A percentile compares a stretch with the other conserved stretches of the same genome.
Conservation (phyloP, 1,140 invertebrate genomes). For the Anthonomus grandis region DNA sequence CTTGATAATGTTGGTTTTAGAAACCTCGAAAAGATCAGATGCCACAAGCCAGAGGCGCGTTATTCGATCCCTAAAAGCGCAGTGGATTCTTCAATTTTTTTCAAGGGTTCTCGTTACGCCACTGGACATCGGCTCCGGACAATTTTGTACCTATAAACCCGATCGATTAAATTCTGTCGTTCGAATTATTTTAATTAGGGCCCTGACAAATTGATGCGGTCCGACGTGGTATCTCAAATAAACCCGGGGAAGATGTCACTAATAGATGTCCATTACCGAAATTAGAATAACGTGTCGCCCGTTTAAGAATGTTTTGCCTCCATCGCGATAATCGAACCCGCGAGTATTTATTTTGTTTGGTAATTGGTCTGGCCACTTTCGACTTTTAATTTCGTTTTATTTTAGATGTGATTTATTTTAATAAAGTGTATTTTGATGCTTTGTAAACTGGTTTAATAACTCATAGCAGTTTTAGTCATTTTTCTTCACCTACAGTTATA, state of each 20-base stretch:
- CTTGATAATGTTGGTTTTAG: conserved; percentile 18
- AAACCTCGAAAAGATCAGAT: conserved; percentile 8
- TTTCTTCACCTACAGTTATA: no score
- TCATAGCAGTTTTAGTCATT: no score
- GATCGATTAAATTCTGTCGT: conserved; percentile 31
- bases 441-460: no score
- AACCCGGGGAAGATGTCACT: conserved; percentile 20
- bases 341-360: no score
- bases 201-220: conserved; percentile 36
- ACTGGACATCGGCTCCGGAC: conserved; percentile 6
- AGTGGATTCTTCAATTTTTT: no score
- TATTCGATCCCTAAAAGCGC: no score
- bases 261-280: conserved; percentile 33
- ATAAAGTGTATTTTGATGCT: no score
- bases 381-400: no score
- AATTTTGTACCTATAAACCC: conserved; percentile 27
- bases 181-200: conserved; percentile 41
- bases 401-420: no score
- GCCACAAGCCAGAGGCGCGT: conserved; percentile 4
- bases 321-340: no score
- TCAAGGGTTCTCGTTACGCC: not conserved
- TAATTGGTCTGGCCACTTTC: no score
- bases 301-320: conserved; percentile 19
- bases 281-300: conserved; percentile 34
- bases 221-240: conserved; percentile 20